Evolutionary conservation across 2,113 vertebrate genomes (phyloP).

Genomic region (Vulpes lagopus): DNA sequence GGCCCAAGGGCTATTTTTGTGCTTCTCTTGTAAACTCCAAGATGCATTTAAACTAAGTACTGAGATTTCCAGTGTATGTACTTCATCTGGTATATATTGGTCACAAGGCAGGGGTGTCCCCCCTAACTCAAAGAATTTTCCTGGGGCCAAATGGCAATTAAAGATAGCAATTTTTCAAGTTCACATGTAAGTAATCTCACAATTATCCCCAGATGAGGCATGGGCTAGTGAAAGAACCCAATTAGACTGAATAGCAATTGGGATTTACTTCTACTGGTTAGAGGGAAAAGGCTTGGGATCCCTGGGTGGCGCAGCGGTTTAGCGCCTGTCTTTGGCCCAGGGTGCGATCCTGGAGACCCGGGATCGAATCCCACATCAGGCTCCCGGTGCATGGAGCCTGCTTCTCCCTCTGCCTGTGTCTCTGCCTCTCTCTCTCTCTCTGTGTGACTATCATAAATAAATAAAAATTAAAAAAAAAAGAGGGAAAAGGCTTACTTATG

Average conservation of each 20-base stretch:
- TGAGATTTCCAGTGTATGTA: not conserved
- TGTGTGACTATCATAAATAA: too few species aligned
- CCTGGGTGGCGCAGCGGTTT: too few species aligned
- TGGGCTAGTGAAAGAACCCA: not conserved
- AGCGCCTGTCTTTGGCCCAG: too few species aligned
- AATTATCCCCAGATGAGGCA: not conserved
- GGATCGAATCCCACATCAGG: too few species aligned
- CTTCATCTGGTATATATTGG: not conserved
- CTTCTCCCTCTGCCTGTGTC: too few species aligned
- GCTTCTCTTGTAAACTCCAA: not conserved
- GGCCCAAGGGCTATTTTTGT: not conserved
- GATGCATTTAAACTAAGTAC: not conserved
- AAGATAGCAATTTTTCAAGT: not conserved
- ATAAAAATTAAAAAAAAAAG: too few species aligned
- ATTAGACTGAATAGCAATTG: not conserved
- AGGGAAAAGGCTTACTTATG: not conserved
- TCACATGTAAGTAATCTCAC: not conserved
- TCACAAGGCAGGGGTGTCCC: not conserved
- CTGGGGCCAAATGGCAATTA: not conserved
- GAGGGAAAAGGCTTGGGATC: not conserved
- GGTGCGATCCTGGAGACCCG: too few species aligned
- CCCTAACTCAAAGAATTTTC: not conserved
- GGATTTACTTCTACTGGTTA: not conserved
- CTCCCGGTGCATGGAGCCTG: too few species aligned
- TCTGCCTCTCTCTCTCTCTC: too few species aligned